Base-by-base conservation (phyloP, 2,888 invertebrate genomes). In the Tuberolachnus salignus region DNA sequence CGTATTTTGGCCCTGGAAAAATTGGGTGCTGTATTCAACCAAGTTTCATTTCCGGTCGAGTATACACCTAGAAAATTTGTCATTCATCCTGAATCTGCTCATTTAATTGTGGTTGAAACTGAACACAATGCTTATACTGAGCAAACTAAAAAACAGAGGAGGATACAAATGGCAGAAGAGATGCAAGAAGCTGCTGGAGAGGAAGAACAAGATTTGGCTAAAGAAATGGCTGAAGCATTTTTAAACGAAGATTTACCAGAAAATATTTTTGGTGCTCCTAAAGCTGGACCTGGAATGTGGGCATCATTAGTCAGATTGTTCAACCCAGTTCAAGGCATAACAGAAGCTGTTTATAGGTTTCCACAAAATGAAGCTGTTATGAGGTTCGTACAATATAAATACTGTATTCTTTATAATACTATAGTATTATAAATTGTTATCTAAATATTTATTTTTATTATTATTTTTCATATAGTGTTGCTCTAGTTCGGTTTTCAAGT, bases 121-220 rank as follows among this genome's bases (percentile, higher is more conserved):
- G 99, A 99, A 86, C 98, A 99, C 85, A 98, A 98, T 85, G 93
- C 98, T 0, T 99, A 98, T 85, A 98, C 98, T 0, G 97, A 98
- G 83, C 94, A 96, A 83, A 97, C 97, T 63, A 99, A 99, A 85
- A 92, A 92, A 83, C 94, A 94, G 83, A 89, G 96, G 81, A 90
- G 96, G 83, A 89, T 95, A 78, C 98, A 98, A 88, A 97, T 99
- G 95, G 98, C 98, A 0, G 95, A 97, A 86, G 97, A 98, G 87
- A 97, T 98, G 95, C 91, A 96, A 81, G 97, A 97, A 86, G 96
- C 98, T 0, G 98, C 98, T 1, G 97, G 94, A 0, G 94, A 95
- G 63, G 97, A 97, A 82, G 98, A 99, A 85, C 93, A 94, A 82
- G 95, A 97, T 83, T 87, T 98, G 73, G 98, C 98, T 0, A 92